These are phyloP conservation scores for Stenolophus ochropezus DNA, from an alignment of 2,888 invertebrate species.

Conservation along the genomic window DNA sequence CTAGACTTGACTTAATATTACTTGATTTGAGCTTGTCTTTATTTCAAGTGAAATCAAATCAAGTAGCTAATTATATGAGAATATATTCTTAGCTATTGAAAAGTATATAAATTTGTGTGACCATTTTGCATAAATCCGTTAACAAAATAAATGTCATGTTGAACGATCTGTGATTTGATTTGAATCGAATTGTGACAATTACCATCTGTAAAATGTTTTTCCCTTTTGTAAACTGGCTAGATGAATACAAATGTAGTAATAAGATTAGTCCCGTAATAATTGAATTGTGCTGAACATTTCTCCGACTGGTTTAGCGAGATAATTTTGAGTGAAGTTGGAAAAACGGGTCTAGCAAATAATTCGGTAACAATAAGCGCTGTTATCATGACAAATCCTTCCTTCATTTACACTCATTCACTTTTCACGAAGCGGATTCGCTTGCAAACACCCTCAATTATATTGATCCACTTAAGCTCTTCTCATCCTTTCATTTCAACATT, in stretches of 20 bases:
- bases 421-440: constrained; percentile 19
- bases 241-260: not conserved
- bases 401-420: constrained; percentile 23
- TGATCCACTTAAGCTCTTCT: constrained; percentile 35
- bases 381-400: constrained; percentile 31
- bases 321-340: not conserved
- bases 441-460: constrained; percentile 37
- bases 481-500: constrained; percentile 33
- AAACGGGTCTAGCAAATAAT: constrained; percentile 6
- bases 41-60: no score
- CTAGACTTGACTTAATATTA: no score
- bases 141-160: no score
- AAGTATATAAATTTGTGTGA: no score
- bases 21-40: no score
- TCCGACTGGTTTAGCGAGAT: not conserved
- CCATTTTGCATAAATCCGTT: no score
- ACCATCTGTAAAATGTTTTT: no score
- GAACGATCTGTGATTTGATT: no score
- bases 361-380: not conserved
- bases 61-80: no score
- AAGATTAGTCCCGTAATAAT: not conserved
- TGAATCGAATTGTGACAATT: no score
- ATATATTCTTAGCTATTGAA: no score
- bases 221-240: no score
- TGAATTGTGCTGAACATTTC: not conserved